phyloP scores from a whole-genome alignment of 2,113 vertebrate species.

The Oenanthe oenanthe region DNA sequence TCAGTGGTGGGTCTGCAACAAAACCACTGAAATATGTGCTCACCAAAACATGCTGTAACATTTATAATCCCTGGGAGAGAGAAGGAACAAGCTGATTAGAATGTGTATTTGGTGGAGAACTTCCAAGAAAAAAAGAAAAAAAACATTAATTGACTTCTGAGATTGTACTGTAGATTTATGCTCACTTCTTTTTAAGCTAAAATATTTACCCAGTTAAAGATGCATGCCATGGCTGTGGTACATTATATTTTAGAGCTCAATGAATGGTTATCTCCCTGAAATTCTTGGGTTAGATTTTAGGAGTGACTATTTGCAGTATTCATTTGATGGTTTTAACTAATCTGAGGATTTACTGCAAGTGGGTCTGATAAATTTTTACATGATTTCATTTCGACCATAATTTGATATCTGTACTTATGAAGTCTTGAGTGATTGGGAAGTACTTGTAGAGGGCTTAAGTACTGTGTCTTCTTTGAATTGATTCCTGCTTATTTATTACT shows the following conservation, averaged over 20 bases:
- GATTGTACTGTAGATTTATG: background rate
- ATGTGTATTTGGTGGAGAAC: background rate
- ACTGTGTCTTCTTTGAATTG: background rate
- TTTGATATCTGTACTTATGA: background rate
- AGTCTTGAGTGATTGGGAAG: background rate
- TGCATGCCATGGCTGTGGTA: background rate
- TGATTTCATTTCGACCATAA: background rate
- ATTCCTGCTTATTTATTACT: background rate
- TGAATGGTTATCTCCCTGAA: background rate
- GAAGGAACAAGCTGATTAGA: background rate
- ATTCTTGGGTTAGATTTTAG: background rate
- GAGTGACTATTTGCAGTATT: background rate
- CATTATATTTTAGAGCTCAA: background rate
- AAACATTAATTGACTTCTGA: background rate
- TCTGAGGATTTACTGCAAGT: background rate
- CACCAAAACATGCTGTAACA: background rate
- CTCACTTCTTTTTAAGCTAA: background rate
- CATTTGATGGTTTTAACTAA: slow-evolving; percentile 3
- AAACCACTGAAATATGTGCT: background rate
- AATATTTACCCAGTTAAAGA: background rate
- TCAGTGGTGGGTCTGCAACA: background rate
- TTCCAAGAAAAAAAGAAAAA: background rate
- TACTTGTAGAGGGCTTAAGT: background rate
- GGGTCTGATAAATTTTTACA: background rate
- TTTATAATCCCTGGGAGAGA: background rate